Evolutionary conservation across 2,113 vertebrate species (phyloP), one percentile per base, ranked within the genome.

Genomic region (Leptobrachium ailaonicum): DNA sequence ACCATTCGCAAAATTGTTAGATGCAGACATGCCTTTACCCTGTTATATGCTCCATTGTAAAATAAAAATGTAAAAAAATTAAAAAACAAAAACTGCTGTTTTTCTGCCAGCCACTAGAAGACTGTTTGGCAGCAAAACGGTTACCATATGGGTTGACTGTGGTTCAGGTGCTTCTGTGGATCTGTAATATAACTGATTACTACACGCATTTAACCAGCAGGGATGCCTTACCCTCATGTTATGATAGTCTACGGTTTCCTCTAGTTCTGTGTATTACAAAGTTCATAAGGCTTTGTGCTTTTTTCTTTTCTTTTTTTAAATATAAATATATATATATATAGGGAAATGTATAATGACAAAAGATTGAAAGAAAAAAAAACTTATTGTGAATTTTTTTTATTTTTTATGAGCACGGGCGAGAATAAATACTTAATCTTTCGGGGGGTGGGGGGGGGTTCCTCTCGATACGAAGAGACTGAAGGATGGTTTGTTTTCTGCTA

Each of bases 141-240:
- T 67, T 76, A 41, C 50, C 6, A 42, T 7, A 13, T n/a, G 56
- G 42, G 41, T 44, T 68, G 78, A 80, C 95, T 94, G 90, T 95
- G 94, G 95, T 94, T 92, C 94, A 92, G 86, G 94, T 92, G 92
- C 95, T 95, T 91, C 86, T 89, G 67, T 93, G 94, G 90, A 92
- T 94, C 94, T 95, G 89, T 92, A 93, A 93, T 94, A 91, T 95
- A 92, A 92, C 91, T 86, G 82, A 54, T 89, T 88, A 88, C 85
- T 86, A 92, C 93, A 95, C 91, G 90, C 92, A 91, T 93, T 95
- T 96, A 92, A 95, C 95, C 93, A 96, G 94, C 96, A 97, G 95
- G 95, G 95, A 96, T 96, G 96, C 97, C 96, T 98, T 98, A 98
- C 94, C 95, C 91, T 92, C 93, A 83, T 89, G 85, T 89, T 89